phyloP scores from a whole-genome alignment of 2,797 vertebrate genomes.

The Enteromius trimaculatus region DNA sequence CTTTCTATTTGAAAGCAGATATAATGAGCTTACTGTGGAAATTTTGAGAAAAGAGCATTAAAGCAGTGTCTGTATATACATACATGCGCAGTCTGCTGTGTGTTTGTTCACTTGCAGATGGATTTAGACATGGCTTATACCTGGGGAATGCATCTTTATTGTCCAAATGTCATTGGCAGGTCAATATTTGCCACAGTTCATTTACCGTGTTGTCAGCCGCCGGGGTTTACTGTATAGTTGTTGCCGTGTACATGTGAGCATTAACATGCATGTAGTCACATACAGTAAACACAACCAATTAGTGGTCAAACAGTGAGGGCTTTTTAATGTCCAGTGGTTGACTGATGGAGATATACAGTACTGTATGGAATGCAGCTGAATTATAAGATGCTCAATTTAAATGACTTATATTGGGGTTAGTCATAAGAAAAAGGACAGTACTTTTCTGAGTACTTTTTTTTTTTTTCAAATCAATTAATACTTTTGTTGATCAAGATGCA shows the following conservation, averaged over 20 bases:
- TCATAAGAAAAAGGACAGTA: not conserved
- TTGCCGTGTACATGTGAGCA: not conserved
- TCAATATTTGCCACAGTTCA: slow-evolving; percentile 47
- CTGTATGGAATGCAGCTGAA: not conserved
- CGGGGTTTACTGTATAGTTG: slow-evolving; percentile 41
- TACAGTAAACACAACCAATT: slow-evolving; percentile 25
- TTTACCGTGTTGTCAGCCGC: not conserved
- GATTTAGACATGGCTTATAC: not conserved
- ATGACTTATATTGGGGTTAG: not conserved
- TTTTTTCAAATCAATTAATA: not conserved
- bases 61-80: not conserved
- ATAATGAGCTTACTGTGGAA: not conserved
- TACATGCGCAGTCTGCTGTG: slow-evolving; percentile 20
- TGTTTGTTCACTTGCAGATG: not conserved
- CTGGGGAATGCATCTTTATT: slow-evolving; percentile 18
- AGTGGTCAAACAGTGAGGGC: not conserved
- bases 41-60: not conserved
- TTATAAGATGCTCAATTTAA: not conserved
- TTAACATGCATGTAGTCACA: not conserved
- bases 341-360: not conserved
- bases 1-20: not conserved
- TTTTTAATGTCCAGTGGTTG: not conserved
- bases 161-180: slow-evolving; percentile 46
- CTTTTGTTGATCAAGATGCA: not conserved
- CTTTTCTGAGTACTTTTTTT: not conserved